Percentiles rank a stretch among this genome's conserved stretches.
Evolutionary conservation across 2,888 invertebrate species (phyloP).

Genomic region (Hyppa rectilinea): DNA sequence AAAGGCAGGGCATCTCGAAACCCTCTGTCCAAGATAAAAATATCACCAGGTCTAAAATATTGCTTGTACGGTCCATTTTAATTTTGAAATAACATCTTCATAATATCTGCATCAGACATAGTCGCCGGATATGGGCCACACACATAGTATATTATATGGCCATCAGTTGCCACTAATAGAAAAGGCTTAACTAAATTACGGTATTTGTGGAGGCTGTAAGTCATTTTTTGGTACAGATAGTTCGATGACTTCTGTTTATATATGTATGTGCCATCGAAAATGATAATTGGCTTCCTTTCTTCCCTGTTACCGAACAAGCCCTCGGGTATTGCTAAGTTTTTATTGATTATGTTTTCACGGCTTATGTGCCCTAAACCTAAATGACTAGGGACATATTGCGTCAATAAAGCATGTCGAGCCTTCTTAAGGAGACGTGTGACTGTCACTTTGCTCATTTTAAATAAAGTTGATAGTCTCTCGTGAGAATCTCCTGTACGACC

Average conservation of each 20-base stretch:
- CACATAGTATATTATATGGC: neutral
- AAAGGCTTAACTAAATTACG: slow-evolving; percentile 1
- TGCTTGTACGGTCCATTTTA: neutral
- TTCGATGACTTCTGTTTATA: neutral
- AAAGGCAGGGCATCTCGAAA: neutral
- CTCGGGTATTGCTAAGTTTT: neutral
- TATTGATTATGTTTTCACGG: neutral
- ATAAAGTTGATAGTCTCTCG: neutral
- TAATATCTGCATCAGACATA: neutral
- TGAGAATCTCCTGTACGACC: slow-evolving; percentile 2
- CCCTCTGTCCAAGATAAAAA: neutral
- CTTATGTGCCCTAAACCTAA: neutral
- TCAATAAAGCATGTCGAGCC: neutral
- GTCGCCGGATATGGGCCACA: neutral
- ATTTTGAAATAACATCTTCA: neutral
- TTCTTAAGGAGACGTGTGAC: neutral
- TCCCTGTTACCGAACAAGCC: neutral
- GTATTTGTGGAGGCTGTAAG: slow-evolving; percentile 3
- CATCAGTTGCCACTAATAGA: neutral
- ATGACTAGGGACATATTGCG: neutral
- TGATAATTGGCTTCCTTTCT: no score
- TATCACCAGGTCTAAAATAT: neutral
- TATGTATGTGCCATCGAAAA: neutral
- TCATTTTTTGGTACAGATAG: neutral
- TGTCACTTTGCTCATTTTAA: neutral